phyloP scores from a whole-genome alignment of 2,797 vertebrate genomes.

The Sternarchorhynchus goeldii region DNA sequence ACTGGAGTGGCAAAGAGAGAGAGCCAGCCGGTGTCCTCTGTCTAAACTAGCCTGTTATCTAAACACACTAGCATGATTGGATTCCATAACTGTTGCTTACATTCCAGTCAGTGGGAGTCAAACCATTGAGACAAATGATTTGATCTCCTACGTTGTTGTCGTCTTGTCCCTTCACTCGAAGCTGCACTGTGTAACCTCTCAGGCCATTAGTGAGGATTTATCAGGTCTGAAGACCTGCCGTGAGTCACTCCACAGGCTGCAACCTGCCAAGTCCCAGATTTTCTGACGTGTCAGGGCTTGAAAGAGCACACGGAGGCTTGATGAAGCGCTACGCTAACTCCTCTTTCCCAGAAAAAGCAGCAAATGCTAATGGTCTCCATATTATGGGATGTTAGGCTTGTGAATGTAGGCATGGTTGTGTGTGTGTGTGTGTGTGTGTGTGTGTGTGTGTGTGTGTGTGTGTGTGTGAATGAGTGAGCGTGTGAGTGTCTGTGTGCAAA shows the following conservation, averaged over 20 bases:
- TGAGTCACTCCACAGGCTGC: conserved; percentile 70
- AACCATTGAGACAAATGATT: conserved; percentile 43
- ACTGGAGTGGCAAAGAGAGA: conserved; percentile 5
- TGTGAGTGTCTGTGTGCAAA: too few relatives aligned
- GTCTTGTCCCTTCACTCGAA: conserved; percentile 47
- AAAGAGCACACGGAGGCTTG: conserved; percentile 56
- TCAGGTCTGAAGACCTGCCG: conserved; percentile 69
- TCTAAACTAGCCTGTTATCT: conserved; percentile 42
- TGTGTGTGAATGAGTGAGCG: too few relatives aligned
- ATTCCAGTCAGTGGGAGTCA: conserved; percentile 37
- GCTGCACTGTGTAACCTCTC: conserved; percentile 66
- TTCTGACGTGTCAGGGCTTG: conserved; percentile 64
- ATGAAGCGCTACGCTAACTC: conserved; percentile 55
- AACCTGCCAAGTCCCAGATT: conserved; percentile 71
- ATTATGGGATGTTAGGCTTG: conserved; percentile 18
- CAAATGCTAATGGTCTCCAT: conserved; percentile 36
- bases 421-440: too few relatives aligned
- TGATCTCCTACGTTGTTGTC: conserved; percentile 38
- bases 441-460: too few relatives aligned
- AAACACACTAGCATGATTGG: conserved; percentile 34
- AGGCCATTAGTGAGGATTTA: conserved; percentile 75
- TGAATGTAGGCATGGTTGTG: neutral
- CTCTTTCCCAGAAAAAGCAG: conserved; percentile 48
- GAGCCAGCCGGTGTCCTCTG: conserved; percentile 17
- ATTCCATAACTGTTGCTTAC: conserved; percentile 31